A percentile compares a stretch with the other conserved stretches of the same genome.
Evolutionary conservation across 2,888 invertebrate species (phyloP).

Genomic region (Rhogogaster chlorosoma): DNA sequence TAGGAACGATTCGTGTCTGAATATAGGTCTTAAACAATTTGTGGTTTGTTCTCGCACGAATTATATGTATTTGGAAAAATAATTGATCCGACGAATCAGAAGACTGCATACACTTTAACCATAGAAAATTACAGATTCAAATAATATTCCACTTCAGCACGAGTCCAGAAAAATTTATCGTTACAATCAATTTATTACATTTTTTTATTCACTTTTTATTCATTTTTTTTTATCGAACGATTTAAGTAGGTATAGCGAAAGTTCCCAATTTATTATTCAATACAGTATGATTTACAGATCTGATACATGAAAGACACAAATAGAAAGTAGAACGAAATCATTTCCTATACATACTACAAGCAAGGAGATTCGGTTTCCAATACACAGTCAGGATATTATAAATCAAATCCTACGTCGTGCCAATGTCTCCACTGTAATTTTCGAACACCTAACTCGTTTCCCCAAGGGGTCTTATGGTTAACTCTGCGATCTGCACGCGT

Average conservation of each 20-base stretch:
- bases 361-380: not conserved
- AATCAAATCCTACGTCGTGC: too few relatives aligned
- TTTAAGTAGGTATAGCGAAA: not conserved
- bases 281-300: not conserved
- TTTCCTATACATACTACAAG: not conserved
- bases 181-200: too few relatives aligned
- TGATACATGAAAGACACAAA: not conserved
- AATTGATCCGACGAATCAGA: not conserved
- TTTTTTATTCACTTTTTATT: not conserved
- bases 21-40: constrained; percentile 5
- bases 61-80: not conserved
- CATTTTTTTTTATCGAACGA: not conserved
- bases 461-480: constrained; percentile 61
- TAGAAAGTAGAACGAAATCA: not conserved
- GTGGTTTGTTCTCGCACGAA: not conserved
- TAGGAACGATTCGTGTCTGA: constrained; percentile 29
- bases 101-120: not conserved
- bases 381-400: too few relatives aligned
- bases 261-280: not conserved
- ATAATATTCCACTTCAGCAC: not conserved
- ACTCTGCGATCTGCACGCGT: constrained; percentile 69
- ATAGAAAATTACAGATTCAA: not conserved
- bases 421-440: not conserved
- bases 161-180: not conserved
- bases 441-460: constrained; percentile 51